Base-by-base conservation (phyloP, 2,797 vertebrate genomes). In the Malacoraja senta region DNA sequence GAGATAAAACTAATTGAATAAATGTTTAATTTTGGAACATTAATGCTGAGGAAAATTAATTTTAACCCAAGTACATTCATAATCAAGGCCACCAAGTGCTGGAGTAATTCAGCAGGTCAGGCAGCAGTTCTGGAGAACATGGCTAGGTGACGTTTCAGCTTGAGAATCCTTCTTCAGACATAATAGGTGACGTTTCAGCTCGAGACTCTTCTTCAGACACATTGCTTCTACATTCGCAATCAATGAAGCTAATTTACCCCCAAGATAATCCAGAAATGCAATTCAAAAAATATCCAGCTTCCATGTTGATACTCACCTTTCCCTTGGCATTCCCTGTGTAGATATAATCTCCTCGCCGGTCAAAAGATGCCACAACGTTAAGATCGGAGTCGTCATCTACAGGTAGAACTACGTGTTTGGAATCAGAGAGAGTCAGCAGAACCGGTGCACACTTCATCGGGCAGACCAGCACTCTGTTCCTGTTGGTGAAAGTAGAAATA, bases 381-480 rank as follows among this genome's bases (percentile, higher is more conserved):
- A 99, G 97, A 94, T 99, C 98, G 0, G 98, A 99, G 94, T 99
- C 99, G 2, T 99, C 99, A 26, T 99, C 98, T 94, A 99, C 98
- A 0, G 98, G 99, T 10, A 99, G 96, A 79, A 99, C 97, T 8
- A 99, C 98, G 0, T 99, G 98, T 94, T 98, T 99, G 94, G 98
- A 99, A 96, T 99, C 98, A 0, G 98, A 98, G 93, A 99, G 96
- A 0, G 98, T 99, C 90, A 99, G 96, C 95, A 99, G 97, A 93
- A 99, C 99, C 0, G 99, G 99, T 0, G 98, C 98, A 0, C 98
- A 99, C 96, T 99, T 99, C 98, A 99, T 99, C 53, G 98, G 98
- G 94, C 99, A 99, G 93, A 99, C 98, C 94, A 99, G 96, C 91
- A 99, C 98, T 94, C 97, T 98, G 96, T 99, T 98, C 96, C 99